These are phyloP conservation scores for Bombus pascuorum DNA, from an alignment of 1,140 invertebrate species.

Conservation along the genomic window DNA sequence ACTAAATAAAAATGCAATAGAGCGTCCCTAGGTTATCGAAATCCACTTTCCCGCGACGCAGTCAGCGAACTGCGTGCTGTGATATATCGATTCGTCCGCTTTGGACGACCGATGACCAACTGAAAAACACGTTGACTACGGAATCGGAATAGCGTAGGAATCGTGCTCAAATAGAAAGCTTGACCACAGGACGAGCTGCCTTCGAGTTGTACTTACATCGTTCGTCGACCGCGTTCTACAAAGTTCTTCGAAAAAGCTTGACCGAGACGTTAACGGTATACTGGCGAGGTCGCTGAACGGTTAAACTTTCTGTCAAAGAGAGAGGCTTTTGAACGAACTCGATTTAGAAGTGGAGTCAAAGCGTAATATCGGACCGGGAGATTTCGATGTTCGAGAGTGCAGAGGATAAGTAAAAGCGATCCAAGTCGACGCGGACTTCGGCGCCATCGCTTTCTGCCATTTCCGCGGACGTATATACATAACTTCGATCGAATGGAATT, in stretches of 20 bases:
- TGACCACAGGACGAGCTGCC: constrained; percentile 30
- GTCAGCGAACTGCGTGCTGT: constrained; percentile 59
- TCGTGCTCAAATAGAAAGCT: background rate
- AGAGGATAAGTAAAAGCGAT: constrained; percentile 40
- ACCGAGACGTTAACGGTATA: constrained; percentile 59
- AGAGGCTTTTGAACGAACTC: constrained; percentile 38
- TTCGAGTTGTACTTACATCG: constrained; percentile 32
- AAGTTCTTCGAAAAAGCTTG: constrained; percentile 60
- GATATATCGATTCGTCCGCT: constrained; percentile 65
- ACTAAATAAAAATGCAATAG: constrained; percentile 75
- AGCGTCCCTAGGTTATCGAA: constrained; percentile 74
- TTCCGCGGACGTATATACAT: background rate
- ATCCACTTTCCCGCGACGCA: constrained; percentile 71
- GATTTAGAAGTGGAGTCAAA: constrained; percentile 58
- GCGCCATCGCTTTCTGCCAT: background rate
- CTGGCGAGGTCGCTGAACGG: constrained; percentile 42
- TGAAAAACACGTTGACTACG: constrained; percentile 54
- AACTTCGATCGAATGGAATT: constrained; percentile 25
- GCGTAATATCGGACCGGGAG: constrained; percentile 56
- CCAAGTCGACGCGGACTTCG: constrained; percentile 30
- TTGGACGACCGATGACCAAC: constrained; percentile 53
- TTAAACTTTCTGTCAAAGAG: constrained; percentile 65
- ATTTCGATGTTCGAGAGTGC: constrained; percentile 47
- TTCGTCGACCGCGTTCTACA: constrained; percentile 15
- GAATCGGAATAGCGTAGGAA: background rate